Percentiles rank a stretch among this genome's conserved stretches.
Evolutionary conservation across 2,113 vertebrate species (phyloP).

Genomic region (Ceyx margarethae): DNA sequence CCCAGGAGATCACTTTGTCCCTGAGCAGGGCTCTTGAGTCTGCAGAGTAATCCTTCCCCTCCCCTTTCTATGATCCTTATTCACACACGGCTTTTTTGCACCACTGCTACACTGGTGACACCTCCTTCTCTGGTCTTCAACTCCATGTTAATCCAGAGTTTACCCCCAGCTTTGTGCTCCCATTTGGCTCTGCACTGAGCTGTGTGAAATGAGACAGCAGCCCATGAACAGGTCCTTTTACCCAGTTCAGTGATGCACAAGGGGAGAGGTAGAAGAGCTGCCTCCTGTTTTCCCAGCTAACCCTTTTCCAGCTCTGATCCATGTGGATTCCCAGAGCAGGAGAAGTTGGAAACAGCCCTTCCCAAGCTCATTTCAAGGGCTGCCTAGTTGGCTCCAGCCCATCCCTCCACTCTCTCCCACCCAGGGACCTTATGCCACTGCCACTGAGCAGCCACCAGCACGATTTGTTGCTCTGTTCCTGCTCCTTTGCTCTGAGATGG

Average conservation of each 20-base stretch:
- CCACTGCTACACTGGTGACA: background rate
- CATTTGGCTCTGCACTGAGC: background rate
- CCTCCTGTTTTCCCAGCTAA: background rate
- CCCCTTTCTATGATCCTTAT: background rate
- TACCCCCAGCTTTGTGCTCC: background rate
- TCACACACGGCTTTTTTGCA: background rate
- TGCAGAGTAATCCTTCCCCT: background rate
- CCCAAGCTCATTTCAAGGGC: background rate
- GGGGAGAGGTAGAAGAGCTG: background rate
- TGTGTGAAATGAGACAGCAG: background rate
- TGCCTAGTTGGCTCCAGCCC: background rate
- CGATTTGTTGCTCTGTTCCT: background rate
- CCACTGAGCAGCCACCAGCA: background rate
- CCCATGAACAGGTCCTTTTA: background rate
- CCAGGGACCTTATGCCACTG: rapidly evolving
- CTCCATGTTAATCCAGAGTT: background rate
- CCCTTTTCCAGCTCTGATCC: background rate
- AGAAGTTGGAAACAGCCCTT: background rate
- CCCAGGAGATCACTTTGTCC: background rate
- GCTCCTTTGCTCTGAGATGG: background rate
- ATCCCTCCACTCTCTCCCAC: background rate
- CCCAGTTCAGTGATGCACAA: background rate
- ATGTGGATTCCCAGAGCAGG: background rate
- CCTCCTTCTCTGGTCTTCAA: background rate
- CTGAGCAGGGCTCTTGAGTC: background rate